phyloP scores from a whole-genome alignment of 2,888 invertebrate genomes.

The Cantharis lateralis region DNA sequence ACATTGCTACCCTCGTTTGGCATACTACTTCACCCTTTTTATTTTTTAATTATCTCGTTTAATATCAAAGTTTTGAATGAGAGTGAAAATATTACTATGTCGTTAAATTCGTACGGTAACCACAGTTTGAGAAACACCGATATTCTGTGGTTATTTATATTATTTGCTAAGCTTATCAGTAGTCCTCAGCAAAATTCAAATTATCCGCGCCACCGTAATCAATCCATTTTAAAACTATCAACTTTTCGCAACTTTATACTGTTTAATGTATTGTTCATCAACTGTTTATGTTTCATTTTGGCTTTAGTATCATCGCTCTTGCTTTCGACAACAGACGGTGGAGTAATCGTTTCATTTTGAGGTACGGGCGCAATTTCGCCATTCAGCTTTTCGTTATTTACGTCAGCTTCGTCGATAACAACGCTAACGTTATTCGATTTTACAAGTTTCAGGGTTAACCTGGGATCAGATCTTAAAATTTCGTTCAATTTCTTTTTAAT shows the following conservation, averaged over 20 bases:
- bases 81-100: neutral
- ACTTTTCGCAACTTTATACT: conserved; percentile 40
- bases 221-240: conserved; percentile 28
- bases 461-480: conserved; percentile 27
- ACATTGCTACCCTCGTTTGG: neutral
- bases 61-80: neutral
- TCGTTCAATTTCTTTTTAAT: conserved; percentile 31
- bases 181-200: neutral
- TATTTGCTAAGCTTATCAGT: neutral
- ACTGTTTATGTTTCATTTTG: conserved; percentile 28
- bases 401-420: conserved; percentile 5
- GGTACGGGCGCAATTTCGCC: neutral
- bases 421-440: conserved; percentile 16
- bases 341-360: neutral
- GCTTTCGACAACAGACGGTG: neutral
- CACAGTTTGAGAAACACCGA: neutral
- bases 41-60: neutral
- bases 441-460: conserved; percentile 7
- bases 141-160: neutral
- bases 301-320: conserved; percentile 8
- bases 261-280: conserved; percentile 42
- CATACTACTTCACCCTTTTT: neutral
- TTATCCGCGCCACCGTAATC: neutral
- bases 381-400: neutral
- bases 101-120: neutral